Percentiles rank a stretch among this genome's conserved stretches.
Conservation (phyloP, 2,113 vertebrate species). For the Corythaeola cristata region DNA sequence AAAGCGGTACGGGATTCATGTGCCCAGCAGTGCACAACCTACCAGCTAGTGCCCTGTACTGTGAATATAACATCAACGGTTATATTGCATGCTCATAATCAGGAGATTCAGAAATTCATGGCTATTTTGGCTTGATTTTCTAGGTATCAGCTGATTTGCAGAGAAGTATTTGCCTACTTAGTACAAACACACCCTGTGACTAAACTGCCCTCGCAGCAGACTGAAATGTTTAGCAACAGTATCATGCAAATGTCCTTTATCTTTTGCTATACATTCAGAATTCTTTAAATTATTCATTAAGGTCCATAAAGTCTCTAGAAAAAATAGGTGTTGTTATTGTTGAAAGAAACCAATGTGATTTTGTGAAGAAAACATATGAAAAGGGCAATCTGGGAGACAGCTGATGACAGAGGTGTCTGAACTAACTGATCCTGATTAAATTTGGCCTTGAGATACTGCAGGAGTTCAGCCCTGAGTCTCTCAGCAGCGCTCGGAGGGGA, state of each 20-base stretch:
- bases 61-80: rapidly evolving
- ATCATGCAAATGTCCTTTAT: not conserved
- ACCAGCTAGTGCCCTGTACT: rapidly evolving
- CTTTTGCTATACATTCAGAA: not conserved
- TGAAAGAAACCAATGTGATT: not conserved
- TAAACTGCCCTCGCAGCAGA: not conserved
- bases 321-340: not conserved
- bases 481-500: not conserved
- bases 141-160: rapidly evolving
- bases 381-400: not conserved
- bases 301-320: not conserved
- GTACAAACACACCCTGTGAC: not conserved
- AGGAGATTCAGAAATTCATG: not conserved
- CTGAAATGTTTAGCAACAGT: too few relatives aligned
- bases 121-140: not conserved
- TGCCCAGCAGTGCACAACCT: not conserved
- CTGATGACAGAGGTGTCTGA: not conserved
- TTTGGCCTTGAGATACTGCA: not conserved
- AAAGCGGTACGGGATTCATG: rapidly evolving
- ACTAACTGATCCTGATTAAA: not conserved
- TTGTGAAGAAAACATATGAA: not conserved
- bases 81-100: too few relatives aligned
- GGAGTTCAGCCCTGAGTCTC: not conserved
- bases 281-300: not conserved
- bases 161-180: not conserved